Base-by-base conservation (phyloP, 2,113 vertebrate species). In the Aleadryas rufinucha region DNA sequence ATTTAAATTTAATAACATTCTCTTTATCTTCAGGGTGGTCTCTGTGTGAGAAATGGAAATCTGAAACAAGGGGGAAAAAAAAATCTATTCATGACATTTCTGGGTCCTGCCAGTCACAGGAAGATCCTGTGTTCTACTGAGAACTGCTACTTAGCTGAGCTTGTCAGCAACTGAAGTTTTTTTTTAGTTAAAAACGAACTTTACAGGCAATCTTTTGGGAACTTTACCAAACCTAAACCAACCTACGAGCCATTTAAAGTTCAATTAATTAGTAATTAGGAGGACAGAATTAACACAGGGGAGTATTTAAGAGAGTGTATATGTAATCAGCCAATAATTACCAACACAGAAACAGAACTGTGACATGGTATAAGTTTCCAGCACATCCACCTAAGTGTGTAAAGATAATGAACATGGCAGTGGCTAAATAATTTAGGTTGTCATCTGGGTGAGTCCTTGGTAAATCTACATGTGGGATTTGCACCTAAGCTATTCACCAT, bases 181-280 rank as follows among this genome's bases (percentile, higher is more conserved):
- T 54, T 56, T 90, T 71, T 8, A 64, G 50, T 72, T 88, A 78
- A 92, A 84, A 83, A 71, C 68, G 54, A 95, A 83, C 78, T 91
- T 93, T 76, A 44, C 27, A 70, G 66, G 6, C 47, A 86, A 94
- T 86, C 63, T 86, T 95, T 86, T 86, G n/a, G 85, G 71, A 93
- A 59, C 69, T 78, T 77, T 87, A 56, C 85, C 79, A 94, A 74
- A 60, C 44, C 64, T 60, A 68, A 94, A 71, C 71, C 68, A 84
- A 95, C 68, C 44, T 86, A 90, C 3, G 7, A 93, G 83, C 33
- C 64, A 91, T 90, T 90, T 75, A 84, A 84, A 92, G 85, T 93
- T 93, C 71, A 85, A 89, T 94, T 91, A 95, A 89, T 96, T 84
- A 68, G 85, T 56, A 81, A 90, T 93, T 88, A 94, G 88, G 59